Evolutionary conservation across 2,113 vertebrate genomes (phyloP), one percentile per base, ranked within the genome.

Genomic region (Sisor rabdophorus): DNA sequence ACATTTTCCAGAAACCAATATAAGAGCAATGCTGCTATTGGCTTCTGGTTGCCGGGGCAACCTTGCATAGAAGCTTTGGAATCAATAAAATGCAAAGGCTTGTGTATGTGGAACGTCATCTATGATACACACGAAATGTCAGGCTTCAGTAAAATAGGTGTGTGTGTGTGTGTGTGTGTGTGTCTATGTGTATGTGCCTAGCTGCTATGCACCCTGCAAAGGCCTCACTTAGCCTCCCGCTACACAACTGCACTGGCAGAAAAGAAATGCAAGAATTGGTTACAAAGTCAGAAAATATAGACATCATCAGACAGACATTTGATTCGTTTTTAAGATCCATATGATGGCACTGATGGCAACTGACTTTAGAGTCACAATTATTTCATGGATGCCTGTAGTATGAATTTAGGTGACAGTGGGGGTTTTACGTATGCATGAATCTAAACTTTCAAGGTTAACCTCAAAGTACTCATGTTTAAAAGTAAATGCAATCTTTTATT

Each of bases 31-130:
- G n/a, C 63, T 58, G 63, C 63, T 76, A 63, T 69, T 68, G 56
- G 73, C 74, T 79, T 81, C 24, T 30, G 28, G 82, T 84, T 84
- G 70, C 82, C 77, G 77, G 64, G 82, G 80, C 73, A 81, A 84
- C 82, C 58, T 16, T 44, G n/a, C 63, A 69, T 56, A 58, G 67
- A 70, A 71, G 72, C n/a, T 56, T 58, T 59, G 64, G 56, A 54
- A 72, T 76, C 24, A 77, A 76, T 84, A 59, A 75, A 76, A 85
- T 77, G 78, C 59, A 50, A 78, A 65, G 73, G 55, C 61, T 63
- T 78, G 85, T 86, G 81, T 81, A 85, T 82, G 83, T 80, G 70
- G 65, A 80, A 71, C 81, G 80, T 85, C 79, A 81, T 82, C 81
- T 81, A 83, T 79, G 81, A 83, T 82, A 84, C 74, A 69, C 76